phyloP scores from a whole-genome alignment of 2,113 vertebrate species.

The Tenrec ecaudatus region DNA sequence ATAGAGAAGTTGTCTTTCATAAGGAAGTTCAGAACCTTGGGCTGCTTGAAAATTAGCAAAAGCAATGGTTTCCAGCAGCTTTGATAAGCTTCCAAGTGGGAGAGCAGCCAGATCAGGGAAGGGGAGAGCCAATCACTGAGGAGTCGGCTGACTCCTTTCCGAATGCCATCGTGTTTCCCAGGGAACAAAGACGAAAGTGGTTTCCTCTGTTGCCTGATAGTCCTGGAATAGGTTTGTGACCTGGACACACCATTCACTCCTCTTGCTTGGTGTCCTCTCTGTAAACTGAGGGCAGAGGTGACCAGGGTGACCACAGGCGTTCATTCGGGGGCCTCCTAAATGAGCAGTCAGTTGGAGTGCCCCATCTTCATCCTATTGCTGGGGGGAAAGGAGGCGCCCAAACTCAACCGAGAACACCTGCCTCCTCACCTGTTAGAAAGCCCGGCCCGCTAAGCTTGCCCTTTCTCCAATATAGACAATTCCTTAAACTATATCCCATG shows the following conservation, averaged over 20 bases:
- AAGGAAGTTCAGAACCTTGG: neutral
- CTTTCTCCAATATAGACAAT: neutral
- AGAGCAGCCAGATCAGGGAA: neutral
- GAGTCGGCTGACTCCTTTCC: neutral
- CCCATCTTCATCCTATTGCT: neutral
- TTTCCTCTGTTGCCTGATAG: neutral
- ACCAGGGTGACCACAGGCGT: rapidly evolving
- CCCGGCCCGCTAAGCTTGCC: neutral
- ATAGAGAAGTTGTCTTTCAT: neutral
- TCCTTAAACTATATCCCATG: neutral
- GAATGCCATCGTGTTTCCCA: neutral
- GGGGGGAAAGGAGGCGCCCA: neutral
- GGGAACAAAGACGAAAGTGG: neutral
- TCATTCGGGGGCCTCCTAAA: neutral
- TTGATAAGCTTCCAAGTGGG: neutral
- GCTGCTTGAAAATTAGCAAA: neutral
- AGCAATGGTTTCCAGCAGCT: neutral
- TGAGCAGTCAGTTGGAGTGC: neutral
- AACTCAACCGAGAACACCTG: no score
- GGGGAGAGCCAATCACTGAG: rapidly evolving
- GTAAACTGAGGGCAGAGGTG: neutral
- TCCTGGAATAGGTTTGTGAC: neutral
- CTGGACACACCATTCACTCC: neutral
- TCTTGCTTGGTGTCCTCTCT: neutral
- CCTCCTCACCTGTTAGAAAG: neutral